A percentile compares a stretch with the other conserved stretches of the same genome.
phyloP scores from a whole-genome alignment of 2,888 invertebrate species.

The Idaea biselata region DNA sequence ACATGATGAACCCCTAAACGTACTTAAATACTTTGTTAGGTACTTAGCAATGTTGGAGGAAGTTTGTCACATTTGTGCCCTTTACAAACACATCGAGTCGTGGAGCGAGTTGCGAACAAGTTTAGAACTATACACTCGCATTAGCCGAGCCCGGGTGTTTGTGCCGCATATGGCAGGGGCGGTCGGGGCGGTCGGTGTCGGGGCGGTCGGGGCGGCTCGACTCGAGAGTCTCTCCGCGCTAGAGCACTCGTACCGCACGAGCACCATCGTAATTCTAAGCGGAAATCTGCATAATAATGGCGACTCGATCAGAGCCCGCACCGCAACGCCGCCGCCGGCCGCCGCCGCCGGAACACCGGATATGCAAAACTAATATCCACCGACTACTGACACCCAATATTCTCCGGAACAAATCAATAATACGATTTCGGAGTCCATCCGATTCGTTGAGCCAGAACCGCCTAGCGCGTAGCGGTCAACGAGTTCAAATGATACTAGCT shows the following conservation, averaged over 20 bases:
- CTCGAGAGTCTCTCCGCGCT: slow-evolving; percentile 5
- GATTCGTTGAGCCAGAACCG: slow-evolving; percentile 5
- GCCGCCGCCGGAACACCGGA: not conserved
- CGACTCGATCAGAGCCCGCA: slow-evolving; percentile 5
- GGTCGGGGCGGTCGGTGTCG: not conserved
- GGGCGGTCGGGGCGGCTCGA: not conserved
- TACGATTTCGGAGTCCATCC: slow-evolving; percentile 29
- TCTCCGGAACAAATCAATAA: slow-evolving; percentile 30
- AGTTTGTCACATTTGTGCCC: no score
- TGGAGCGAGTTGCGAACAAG: no score
- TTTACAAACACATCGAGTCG: no score
- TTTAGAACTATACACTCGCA: no score
- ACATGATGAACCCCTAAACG: no score
- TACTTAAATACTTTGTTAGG: no score
- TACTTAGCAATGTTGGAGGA: no score
- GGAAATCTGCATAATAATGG: slow-evolving; percentile 20
- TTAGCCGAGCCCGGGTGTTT: no score
- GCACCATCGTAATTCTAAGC: slow-evolving; percentile 14
- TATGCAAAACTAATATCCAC: slow-evolving; percentile 36
- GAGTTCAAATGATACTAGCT: no score
- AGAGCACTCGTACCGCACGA: not conserved
- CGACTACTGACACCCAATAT: slow-evolving; percentile 31
- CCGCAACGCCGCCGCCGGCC: not conserved
- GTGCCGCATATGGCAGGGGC: no score
- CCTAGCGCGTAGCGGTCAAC: no score